Evolutionary conservation across 2,113 vertebrate genomes (phyloP), one percentile per base, ranked within the genome.

Genomic region (Ibidorhyncha struthersii): DNA sequence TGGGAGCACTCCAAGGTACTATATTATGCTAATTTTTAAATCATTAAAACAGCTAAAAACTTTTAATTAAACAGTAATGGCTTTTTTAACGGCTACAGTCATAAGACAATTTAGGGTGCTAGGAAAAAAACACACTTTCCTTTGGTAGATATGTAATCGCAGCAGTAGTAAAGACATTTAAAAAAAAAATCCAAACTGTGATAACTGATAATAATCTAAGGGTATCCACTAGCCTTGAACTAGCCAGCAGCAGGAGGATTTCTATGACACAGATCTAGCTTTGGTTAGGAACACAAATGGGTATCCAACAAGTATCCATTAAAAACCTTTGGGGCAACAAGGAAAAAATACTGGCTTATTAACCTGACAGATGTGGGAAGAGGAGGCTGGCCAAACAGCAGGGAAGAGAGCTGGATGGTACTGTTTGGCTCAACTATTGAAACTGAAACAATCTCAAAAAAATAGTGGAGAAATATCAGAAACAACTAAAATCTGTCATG

Each of bases 101-200:
- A 23, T 50, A 50, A 50, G 49, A 50, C 22, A 50, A 50, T 25
- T 23, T 50, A 50, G 49, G 22, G 25, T 12, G 22, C 49, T 50
- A 50, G 49, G 12, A 50, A 50, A 50, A 50, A 23, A 43, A 43
- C 41, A 11, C 61, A 29, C 6, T n/a, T 32, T 85, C n/a, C 19
- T 88, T 20, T 25, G 4, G 19, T 10, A 7, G 21, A 14, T 22
- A 41, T 0, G 1, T 25, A 63, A 66, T 6, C 50, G 30, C 32
- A 80, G 32, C 29, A 80, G 29, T 8, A 55, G 56, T 8, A 86
- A 76, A 79, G 11, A 41, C 18, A 81, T 45, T 10, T 6, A 22
- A 32, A 26, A 40, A 13, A 11, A 15, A 25, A 17, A 0, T 1
- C 3, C 5, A 3, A 69, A 43, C 8, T 55, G 7, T 14, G 5